Evolutionary conservation across 2,888 invertebrate genomes (phyloP), one percentile per base, ranked within the genome.

Genomic region (Clunio marinus): DNA sequence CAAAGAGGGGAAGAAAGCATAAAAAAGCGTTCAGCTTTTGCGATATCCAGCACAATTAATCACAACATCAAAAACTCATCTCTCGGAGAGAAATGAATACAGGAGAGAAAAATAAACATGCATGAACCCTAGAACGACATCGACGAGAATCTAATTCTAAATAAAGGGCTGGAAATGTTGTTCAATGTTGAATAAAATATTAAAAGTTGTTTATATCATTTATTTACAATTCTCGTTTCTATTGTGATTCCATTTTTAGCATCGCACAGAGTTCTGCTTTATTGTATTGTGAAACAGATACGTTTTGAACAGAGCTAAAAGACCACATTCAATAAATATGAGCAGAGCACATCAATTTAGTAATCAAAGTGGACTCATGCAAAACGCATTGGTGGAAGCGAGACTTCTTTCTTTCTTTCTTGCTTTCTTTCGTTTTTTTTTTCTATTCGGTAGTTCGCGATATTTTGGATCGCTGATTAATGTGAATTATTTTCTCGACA

Each of bases 201-300:
- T 15, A 51, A 51, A 51, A 7, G 20, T 4, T 3, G 45, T 13
- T 45, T 45, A 51, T 2, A 22, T 51, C 51, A 51, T 51, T 51
- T 51, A 51, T 51, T 51, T 51, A 51, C 51, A 51, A 51, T 51
- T 41, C 15, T 51, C 51, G 7, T 20, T 51, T 2, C 22, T 51
- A 22, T 51, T 51, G 51, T 51, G 51, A 51, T 51, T 32, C 51
- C 51, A 51, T 51, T 17, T 51, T 51, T 51, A 51, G 51, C 17
- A 8, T 8, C 51, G 22, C 51, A 22, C 51, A 10, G 32, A 10
- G 32, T 32, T 32, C 4, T 32, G 10, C 10, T 32, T 32, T 32
- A n/a, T n/a, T n/a, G n/a, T 51, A 51, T 51, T 22, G 17, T 22
- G 22, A 51, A 17, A 51, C 17, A 5, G 15, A 51, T 22, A n/a